These are phyloP conservation scores for Papilio xuthus DNA, from an alignment of 1,140 invertebrate species.

Conservation along the genomic window DNA sequence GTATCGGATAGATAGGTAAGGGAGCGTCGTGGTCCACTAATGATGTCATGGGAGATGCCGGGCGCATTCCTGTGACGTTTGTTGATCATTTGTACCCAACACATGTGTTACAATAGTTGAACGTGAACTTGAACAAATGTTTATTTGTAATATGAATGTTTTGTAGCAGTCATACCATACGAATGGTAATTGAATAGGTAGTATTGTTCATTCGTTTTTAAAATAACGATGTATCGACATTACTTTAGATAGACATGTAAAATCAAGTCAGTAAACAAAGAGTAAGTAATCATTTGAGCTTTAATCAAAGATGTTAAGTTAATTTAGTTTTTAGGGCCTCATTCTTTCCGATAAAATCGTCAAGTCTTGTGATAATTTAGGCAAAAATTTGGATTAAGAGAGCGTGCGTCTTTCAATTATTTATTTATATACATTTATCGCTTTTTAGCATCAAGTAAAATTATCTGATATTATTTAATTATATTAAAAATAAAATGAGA, in stretches of 20 bases:
- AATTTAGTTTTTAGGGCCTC: too few relatives aligned
- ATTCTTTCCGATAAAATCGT: too few relatives aligned
- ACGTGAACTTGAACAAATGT: conserved; percentile 24
- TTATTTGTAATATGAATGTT: conserved; percentile 12
- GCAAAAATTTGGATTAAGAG: too few relatives aligned
- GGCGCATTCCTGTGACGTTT: conserved; percentile 21
- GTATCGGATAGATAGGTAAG: neutral
- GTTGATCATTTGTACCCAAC: conserved; percentile 25
- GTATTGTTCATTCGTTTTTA: neutral
- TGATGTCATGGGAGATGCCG: conserved; percentile 13
- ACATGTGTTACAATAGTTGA: neutral
- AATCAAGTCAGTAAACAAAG: neutral
- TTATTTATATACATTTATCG: too few relatives aligned
- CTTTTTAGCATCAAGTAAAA: too few relatives aligned
- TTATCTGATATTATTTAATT: too few relatives aligned
- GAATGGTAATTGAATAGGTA: neutral
- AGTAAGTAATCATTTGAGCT: neutral
- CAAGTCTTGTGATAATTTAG: too few relatives aligned
- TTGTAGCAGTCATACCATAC: too few relatives aligned
- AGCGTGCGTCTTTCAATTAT: too few relatives aligned
- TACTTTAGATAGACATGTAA: neutral
- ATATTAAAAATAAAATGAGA: neutral
- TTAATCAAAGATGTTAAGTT: too few relatives aligned
- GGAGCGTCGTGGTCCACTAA: neutral
- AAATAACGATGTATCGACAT: neutral